A percentile compares a stretch with the other conserved stretches of the same genome.
Conservation (phyloP, 2,113 vertebrate genomes). For the Vombatus ursinus region DNA sequence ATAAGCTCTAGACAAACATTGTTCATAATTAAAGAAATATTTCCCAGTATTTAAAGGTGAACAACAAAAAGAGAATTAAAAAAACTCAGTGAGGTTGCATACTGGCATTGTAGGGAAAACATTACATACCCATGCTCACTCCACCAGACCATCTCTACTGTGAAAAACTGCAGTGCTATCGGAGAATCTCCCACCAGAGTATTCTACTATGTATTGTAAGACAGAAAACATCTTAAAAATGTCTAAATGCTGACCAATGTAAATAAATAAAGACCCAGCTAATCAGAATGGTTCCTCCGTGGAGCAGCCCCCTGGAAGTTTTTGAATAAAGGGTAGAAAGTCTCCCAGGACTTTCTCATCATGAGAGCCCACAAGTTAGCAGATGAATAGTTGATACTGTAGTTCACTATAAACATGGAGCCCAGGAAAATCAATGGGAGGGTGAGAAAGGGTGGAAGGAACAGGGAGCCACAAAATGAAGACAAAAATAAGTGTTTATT, state of each 20-base stretch:
- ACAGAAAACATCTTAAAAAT: background rate
- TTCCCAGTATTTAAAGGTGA: background rate
- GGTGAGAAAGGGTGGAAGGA: constrained; percentile 35
- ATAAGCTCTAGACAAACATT: background rate
- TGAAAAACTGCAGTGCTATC: background rate
- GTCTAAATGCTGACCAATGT: background rate
- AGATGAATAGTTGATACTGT: constrained; percentile 54
- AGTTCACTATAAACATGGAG: constrained; percentile 62
- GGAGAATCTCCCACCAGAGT: background rate
- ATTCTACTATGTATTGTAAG: background rate
- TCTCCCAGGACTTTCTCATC: constrained; percentile 37
- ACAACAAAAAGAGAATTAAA: background rate
- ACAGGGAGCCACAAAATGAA: constrained; percentile 64
- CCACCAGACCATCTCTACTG: background rate
- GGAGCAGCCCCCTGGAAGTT: background rate
- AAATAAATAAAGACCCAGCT: background rate
- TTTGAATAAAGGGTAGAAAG: background rate
- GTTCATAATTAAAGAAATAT: background rate
- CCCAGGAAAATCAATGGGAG: background rate
- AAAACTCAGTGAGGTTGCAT: background rate
- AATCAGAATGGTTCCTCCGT: background rate
- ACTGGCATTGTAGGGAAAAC: background rate
- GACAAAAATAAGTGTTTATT: constrained; percentile 64
- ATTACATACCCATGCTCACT: background rate
- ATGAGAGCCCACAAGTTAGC: constrained; percentile 55